Base-by-base conservation (phyloP, 2,797 vertebrate genomes). In the Zenarchopterus dispar region DNA sequence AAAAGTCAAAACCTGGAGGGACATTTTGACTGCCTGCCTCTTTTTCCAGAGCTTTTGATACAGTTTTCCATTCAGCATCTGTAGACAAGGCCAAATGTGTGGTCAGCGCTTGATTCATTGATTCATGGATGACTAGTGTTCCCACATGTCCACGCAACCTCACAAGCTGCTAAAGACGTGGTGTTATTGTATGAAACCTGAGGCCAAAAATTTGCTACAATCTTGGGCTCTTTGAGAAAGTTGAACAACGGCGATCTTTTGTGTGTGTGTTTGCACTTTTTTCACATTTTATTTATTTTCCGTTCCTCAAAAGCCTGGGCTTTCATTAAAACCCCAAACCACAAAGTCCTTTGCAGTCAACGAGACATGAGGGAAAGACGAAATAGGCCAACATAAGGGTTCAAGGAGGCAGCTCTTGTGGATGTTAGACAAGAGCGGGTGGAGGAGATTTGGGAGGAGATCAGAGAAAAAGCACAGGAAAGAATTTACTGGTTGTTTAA, bases 401-500 rank as follows among this genome's bases (percentile, higher is more conserved):
- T 67, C 51, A 23, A 39, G 31, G 46, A 60, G 50, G 24, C 21
- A 17, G 52, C 28, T 24, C 2, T 50, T 52, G 41, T 54, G 21
- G 50, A 64, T 46, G 43, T 46, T 6, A 26, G 41, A 70, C 18
- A 36, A 11, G 45, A 64, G 51, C 0, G 2, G 28, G 42, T 28
- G 52, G 49, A 65, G 33, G 24, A 67, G 64, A 73, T 73, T 42
- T 44, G 22, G 54, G 22, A 39, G 36, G 42, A 47, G 56, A 58
- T 76, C 45, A 47, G 43, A 65, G 2, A 11, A 13, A 28, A 41
- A 8, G 41, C 0, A 3, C 4, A 58, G 55, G 39, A 66, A 75
- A 56, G 55, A 48, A 43, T 67, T 64, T 51, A 26, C n/a, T 7
- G 49, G 56, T 60, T 49, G 64, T 78, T 79, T 71, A 77, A 81